Evolutionary conservation across 2,888 invertebrate genomes (phyloP), one percentile per base, ranked within the genome.

Genomic region (Stramonita haemastoma): DNA sequence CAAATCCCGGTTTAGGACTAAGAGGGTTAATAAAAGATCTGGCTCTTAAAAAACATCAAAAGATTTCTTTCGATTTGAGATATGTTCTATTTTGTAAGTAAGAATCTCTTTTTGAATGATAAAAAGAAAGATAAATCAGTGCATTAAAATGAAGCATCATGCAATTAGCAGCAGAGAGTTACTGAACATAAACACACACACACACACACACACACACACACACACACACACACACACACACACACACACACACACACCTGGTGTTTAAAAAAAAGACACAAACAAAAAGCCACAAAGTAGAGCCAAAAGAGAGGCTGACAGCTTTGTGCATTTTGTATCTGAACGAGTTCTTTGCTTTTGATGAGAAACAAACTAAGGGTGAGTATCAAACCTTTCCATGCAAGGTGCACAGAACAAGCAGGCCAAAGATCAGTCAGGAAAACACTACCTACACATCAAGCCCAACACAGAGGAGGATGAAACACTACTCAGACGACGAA

Each of bases 401-500:
- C 29, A 5, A 17, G 5, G 29, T 29, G 84, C 32, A 36, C 36
- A 83, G 81, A 83, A 83, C 36, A 5, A 46, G 26, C 32, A 19
- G 26, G 46, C n/a, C 22, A 26, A 19, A 46, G 29, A 46, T 17
- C n/a, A 13, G 13, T 13, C 29, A 79, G 6, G 8, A 29, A 56
- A 36, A 26, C 36, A 46, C 15, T 19, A 87, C 73, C 77, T 81
- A 87, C 86, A 66, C 86, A 66, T 70, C 87, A 85, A 26, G 13
- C 56, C 89, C 60, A 66, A 29, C 70, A 84, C 26, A 56, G 85
- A 84, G 34, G 89, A 86, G 4, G 86, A 86, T 4, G 86, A 26
- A 34, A 60, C 32, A 66, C 56, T 60, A 86, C 86, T 86, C 86
- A 57, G 86, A 86, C 60, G 60, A 34, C 86, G 86, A 90, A 91